Base-by-base conservation (phyloP, 2,113 vertebrate genomes). In the Epinephelus cyanopodus region DNA sequence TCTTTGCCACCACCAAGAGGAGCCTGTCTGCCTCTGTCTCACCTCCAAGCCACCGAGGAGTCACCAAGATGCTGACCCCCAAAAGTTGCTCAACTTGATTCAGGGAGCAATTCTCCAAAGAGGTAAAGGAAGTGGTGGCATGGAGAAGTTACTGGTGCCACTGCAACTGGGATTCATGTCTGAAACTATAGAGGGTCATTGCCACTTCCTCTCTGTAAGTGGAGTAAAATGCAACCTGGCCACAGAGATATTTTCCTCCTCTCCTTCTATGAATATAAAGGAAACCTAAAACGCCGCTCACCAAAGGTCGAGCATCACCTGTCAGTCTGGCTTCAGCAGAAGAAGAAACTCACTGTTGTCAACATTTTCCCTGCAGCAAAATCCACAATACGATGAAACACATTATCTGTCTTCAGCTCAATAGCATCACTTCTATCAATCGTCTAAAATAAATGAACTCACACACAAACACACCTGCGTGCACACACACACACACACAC, bases 1-100 rank as follows among this genome's bases (percentile, higher is more conserved):
- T 74, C 23, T 67, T 54, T 64, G 79, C 81, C 25, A 39, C 77
- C 89, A 83, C 50, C 70, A 81, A 73, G 73, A 88, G 39, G 48
- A 89, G 65, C 63, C 79, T 57, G 76, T 67, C 69, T 45, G 12
- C 82, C 53, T n/a, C 54, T 19, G n/a, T 42, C 58, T 64, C 50
- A 52, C 81, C 70, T 52, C 57, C 61, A 50, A 57, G 60, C 45
- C 79, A 66, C 50, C 48, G 18, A 73, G 68, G 68, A 58, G 67
- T 74, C 74, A 71, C 79, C 74, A 37, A 42, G 45, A 66, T 10
- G 21, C 25, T 77, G 70, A 81, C 74, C 77, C 67, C 29, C 8
- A 54, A 78, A 80, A 77, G 77, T 78, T 82, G 29, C 67, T 64
- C 42, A 67, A 69, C 74, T 61, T 61, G 54, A 77, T 54, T 66